These are phyloP conservation scores for Leucania comma DNA, from an alignment of 2,888 invertebrate genomes.

Conservation along the genomic window DNA sequence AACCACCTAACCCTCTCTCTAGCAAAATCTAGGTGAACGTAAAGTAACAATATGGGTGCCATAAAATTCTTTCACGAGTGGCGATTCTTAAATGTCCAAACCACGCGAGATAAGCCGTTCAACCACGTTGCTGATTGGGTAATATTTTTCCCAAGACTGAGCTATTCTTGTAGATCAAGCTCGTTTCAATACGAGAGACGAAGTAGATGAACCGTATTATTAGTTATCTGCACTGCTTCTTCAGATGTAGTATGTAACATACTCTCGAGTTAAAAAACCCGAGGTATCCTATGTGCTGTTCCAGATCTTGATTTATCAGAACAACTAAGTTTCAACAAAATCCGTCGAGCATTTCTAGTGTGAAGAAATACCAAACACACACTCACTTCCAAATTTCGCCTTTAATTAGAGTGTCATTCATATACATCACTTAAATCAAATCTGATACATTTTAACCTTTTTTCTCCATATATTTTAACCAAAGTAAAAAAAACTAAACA, in stretches of 20 bases:
- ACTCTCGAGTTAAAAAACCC: too few species aligned
- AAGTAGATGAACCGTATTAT: background rate
- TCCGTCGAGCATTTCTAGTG: too few species aligned
- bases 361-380: too few species aligned
- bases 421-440: background rate
- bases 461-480: background rate
- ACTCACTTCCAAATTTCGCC: too few species aligned
- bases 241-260: too few species aligned
- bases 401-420: too few species aligned
- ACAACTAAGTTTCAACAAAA: too few species aligned
- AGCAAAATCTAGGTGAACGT: background rate
- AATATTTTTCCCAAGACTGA: slow-evolving; percentile 4
- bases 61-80: background rate
- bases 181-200: background rate
- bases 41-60: background rate
- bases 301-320: too few species aligned
- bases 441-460: background rate
- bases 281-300: too few species aligned
- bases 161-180: background rate
- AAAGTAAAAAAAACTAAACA: background rate
- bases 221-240: background rate
- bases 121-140: background rate
- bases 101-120: background rate
- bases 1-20: background rate
- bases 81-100: slow-evolving; percentile 2